phyloP scores from a whole-genome alignment of 2,797 vertebrate species.

The Vipera ursinii region DNA sequence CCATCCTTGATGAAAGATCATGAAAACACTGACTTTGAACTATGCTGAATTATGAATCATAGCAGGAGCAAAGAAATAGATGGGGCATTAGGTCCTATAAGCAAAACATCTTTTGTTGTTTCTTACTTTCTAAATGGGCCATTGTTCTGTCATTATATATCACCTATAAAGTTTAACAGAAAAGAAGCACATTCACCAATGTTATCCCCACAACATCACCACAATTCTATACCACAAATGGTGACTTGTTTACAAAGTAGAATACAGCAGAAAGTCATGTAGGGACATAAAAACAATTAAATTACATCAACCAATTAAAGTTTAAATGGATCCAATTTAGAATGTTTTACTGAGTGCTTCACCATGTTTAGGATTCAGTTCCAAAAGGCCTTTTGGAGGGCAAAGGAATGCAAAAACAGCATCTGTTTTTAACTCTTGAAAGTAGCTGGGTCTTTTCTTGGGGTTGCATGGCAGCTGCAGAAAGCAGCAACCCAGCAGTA shows the following conservation, averaged over 20 bases:
- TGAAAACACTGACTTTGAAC: neutral
- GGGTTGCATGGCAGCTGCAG: neutral
- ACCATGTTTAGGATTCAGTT: neutral
- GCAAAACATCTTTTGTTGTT: neutral
- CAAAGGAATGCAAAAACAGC: neutral
- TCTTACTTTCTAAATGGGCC: neutral
- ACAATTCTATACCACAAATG: neutral
- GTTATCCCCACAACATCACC: neutral
- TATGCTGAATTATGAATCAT: neutral
- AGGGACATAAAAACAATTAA: neutral
- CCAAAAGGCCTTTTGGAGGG: neutral
- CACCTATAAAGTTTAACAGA: neutral
- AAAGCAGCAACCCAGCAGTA: neutral
- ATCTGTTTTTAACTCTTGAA: neutral
- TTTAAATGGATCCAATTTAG: neutral
- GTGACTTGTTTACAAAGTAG: neutral
- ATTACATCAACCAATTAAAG: neutral
- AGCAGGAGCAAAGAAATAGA: neutral
- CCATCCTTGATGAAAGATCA: neutral
- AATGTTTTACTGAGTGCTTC: neutral
- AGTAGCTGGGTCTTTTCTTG: neutral
- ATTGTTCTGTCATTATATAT: neutral
- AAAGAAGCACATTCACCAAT: neutral
- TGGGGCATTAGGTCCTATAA: neutral
- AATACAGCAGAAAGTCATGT: neutral